Evolutionary conservation across 2,113 vertebrate genomes (phyloP).

Genomic region (Dissostichus mawsoni): DNA sequence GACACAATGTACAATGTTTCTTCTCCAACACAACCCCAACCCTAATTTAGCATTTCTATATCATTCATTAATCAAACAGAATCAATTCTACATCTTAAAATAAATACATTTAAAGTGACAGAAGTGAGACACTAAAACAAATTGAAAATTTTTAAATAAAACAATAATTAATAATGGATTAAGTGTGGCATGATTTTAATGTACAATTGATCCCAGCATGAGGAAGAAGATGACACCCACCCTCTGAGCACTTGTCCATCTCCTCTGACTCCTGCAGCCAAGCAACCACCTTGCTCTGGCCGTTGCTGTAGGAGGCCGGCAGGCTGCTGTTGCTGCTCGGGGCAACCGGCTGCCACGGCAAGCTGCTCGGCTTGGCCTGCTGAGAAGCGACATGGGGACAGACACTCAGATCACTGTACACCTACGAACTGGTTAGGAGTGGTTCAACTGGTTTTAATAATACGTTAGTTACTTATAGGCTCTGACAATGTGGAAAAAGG

Average conservation of each 20-base stretch:
- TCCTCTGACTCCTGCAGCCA: conserved; percentile 98
- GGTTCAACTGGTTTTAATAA: not conserved
- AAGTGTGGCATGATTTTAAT: conserved; percentile 32
- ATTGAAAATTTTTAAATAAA: no score
- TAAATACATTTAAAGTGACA: no score
- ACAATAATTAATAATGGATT: no score
- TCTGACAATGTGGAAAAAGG: not conserved
- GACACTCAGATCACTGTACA: not conserved
- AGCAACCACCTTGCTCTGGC: conserved; percentile 96
- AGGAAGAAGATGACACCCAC: conserved; percentile 75
- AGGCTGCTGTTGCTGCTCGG: conserved; percentile 87
- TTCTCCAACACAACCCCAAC: no score
- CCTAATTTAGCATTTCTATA: no score
- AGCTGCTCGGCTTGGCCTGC: conserved; percentile 88
- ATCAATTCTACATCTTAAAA: no score
- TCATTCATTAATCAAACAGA: no score
- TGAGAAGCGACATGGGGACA: conserved; percentile 19
- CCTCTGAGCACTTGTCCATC: conserved; percentile 98
- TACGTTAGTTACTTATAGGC: not conserved
- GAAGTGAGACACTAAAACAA: no score
- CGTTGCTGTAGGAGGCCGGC: conserved; percentile 92
- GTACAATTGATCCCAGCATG: conserved; percentile 20
- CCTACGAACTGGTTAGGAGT: not conserved
- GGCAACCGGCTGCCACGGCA: conserved; percentile 88
- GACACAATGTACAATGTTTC: no score